These are phyloP conservation scores for Puffinus mauretanicus DNA, from an alignment of 2,113 vertebrate species.

Conservation along the genomic window DNA sequence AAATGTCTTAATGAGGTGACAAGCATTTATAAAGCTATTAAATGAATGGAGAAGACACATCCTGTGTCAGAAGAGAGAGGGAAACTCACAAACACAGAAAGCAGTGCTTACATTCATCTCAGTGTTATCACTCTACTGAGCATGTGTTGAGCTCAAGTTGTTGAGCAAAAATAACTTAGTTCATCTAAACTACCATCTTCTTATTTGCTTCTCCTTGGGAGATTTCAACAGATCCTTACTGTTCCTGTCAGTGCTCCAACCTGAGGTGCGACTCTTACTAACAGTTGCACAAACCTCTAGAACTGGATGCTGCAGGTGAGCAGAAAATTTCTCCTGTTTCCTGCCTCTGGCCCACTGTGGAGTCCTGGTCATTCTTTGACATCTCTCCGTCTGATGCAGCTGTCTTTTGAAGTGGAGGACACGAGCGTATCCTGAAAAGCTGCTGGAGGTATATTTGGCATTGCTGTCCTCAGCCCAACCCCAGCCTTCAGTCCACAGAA, in stretches of 20 bases:
- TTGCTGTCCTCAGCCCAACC: neutral
- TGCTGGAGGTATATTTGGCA: neutral
- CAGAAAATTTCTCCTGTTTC: neutral
- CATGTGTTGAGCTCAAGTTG: neutral
- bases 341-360: neutral
- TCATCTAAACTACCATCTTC: neutral
- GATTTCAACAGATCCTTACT: neutral
- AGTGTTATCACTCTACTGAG: neutral
- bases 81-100: neutral
- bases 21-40: neutral
- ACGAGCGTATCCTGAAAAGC: neutral
- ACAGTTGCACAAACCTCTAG: neutral
- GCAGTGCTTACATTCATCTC: neutral
- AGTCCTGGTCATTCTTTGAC: neutral
- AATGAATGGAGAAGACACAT: neutral
- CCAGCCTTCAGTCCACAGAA: neutral
- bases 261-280: neutral
- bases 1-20: neutral
- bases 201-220: neutral
- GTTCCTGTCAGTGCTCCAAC: neutral
- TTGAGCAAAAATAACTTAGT: neutral
- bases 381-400: neutral
- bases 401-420: neutral
- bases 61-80: neutral
- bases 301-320: neutral